Evolutionary conservation across 2,888 invertebrate species (phyloP), one percentile per base, ranked within the genome.

Genomic region (Dorcus parallelipipedus): DNA sequence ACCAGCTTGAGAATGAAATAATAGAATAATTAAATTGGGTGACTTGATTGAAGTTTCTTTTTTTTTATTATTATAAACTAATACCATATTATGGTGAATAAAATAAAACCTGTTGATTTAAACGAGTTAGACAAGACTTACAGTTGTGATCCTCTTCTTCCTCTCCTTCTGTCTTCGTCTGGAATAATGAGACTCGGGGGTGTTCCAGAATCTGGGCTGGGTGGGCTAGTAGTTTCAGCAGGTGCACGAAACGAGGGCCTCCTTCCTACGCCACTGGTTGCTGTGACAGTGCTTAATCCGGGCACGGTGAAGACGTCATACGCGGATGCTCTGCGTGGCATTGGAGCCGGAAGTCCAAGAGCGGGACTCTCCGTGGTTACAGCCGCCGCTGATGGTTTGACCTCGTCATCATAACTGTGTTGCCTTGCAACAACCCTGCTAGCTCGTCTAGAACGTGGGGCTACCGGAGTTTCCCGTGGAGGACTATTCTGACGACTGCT

Each of bases 351-450:
- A 51, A 90, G 82, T 20, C 85, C 85, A 7, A 90, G 80, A 4
- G 85, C 87, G 0, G 82, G 76, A 54, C 86, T 85, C 20, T 73
- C 56, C 62, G 67, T 43, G 56, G 71, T 69, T 67, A 69, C 63
- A 58, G 70, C 67, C 38, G 68, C 66, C 39, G 65, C 62, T 26
- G 14, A 14, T 14, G 71, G 64, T 39, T 62, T 61, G 64, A 85
- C 82, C 72, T 93, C 93, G 67, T 93, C 93, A 71, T 93, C 93
- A 75, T 91, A 91, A 72, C 92, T 92, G 74, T 91, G 90, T 73
- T 93, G 93, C 9, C 92, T 80, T 14, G 85, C 83, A 17, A 88
- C 86, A 17, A 54, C 59, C 48, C 79, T 72, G 0, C 88, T 86
- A 64, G 84, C 86, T 56, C 86, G 78, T 17, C 87, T 79, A 9